phyloP scores from a whole-genome alignment of 2,888 invertebrate genomes.

The Entomobrya proxima region DNA sequence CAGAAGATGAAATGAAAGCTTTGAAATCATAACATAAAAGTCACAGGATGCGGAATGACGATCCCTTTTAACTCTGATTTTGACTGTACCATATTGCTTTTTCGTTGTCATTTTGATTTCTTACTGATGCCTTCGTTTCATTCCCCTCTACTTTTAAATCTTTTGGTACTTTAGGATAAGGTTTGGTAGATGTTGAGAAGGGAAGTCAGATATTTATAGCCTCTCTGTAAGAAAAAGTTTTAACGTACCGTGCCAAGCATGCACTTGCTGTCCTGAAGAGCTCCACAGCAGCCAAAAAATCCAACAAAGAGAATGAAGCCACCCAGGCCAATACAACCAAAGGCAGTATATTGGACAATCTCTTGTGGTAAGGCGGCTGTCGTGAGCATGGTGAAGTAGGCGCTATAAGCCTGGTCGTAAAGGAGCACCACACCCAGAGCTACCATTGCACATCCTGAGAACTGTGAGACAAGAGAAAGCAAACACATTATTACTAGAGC shows the following conservation, averaged over 20 bases:
- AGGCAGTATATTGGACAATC: constrained; percentile 79
- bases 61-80: too few species aligned
- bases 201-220: background rate
- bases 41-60: too few species aligned
- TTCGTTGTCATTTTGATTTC: too few species aligned
- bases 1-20: too few species aligned
- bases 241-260: constrained; percentile 79
- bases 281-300: constrained; percentile 81
- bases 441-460: constrained; percentile 80
- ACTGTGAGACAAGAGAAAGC: constrained; percentile 76
- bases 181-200: too few species aligned
- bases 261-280: constrained; percentile 79
- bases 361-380: constrained; percentile 78
- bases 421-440: constrained; percentile 80
- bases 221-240: background rate
- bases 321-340: constrained; percentile 79
- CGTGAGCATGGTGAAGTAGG: constrained; percentile 79
- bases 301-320: constrained; percentile 80
- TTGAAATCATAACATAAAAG: too few species aligned
- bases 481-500: constrained; percentile 6
- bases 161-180: too few species aligned
- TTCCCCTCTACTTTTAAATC: too few species aligned
- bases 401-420: constrained; percentile 79
- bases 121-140: too few species aligned
- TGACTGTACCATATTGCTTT: too few species aligned